Conservation (phyloP, 2,797 vertebrate genomes). For the Melanotaenia pygmaea region DNA sequence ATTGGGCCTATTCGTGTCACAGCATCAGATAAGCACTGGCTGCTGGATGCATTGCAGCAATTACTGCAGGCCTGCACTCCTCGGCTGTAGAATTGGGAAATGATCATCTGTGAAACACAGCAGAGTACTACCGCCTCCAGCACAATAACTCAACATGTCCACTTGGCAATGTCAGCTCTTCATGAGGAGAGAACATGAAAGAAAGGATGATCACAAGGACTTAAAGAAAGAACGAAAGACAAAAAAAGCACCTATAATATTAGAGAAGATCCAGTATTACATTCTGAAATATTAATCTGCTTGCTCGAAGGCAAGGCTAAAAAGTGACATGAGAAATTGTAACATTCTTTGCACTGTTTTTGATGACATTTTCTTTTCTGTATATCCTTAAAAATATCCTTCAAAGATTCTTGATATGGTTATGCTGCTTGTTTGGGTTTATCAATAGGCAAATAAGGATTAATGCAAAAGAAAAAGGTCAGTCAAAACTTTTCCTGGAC, state of each 20-base stretch:
- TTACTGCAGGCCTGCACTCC: conserved; percentile 73
- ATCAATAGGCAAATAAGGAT: too few species aligned
- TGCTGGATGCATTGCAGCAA: conserved; percentile 80
- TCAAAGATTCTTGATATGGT: background rate
- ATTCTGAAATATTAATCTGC: background rate
- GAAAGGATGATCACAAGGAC: conserved; percentile 37
- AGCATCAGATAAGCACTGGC: conserved; percentile 79
- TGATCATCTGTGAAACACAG: conserved; percentile 80
- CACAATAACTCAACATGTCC: conserved; percentile 81
- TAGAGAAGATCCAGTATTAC: conserved; percentile 2
- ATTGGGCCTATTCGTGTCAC: conserved; percentile 76
- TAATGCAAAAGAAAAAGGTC: background rate
- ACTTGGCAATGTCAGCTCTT: conserved; percentile 73
- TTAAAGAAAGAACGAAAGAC: conserved; percentile 13
- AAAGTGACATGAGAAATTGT: too few species aligned
- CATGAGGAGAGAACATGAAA: conserved; percentile 53
- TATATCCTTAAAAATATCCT: background rate
- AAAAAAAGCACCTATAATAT: background rate
- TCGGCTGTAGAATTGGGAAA: conserved; percentile 77
- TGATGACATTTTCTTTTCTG: background rate
- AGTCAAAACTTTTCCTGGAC: too few species aligned
- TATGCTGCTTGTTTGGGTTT: too few species aligned
- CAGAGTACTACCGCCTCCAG: conserved; percentile 73
- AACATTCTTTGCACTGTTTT: too few species aligned
- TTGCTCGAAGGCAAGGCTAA: background rate